Percentiles rank a stretch among this genome's conserved stretches.
Evolutionary conservation across 2,888 invertebrate genomes (phyloP).

Genomic region (Seira ritae): DNA sequence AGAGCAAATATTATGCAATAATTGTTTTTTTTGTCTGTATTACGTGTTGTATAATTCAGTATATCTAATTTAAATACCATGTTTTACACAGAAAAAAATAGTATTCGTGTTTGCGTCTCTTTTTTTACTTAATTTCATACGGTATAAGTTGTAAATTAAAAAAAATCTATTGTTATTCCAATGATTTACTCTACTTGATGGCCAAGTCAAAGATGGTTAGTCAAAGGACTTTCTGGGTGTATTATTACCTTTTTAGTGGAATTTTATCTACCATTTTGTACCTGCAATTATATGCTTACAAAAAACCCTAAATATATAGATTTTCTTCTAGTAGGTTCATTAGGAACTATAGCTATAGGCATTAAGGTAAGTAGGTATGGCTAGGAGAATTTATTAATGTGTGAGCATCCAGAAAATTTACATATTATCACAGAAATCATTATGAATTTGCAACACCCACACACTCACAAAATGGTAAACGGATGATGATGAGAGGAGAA

Average conservation of each 20-base stretch:
- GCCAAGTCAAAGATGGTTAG: constrained; percentile 51
- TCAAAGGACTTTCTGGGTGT: constrained; percentile 15
- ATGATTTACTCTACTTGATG: constrained; percentile 43
- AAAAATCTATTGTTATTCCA: constrained; percentile 38
- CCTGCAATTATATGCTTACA: constrained; percentile 45
- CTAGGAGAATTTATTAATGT: background rate
- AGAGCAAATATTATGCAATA: constrained; percentile 7
- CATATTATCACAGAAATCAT: constrained; percentile 29
- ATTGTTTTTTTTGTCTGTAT: background rate
- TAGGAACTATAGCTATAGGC: background rate
- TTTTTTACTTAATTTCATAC: constrained; percentile 5
- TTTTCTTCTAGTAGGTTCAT: constrained; percentile 1
- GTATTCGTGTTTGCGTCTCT: constrained; percentile 11
- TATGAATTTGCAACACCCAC: constrained; percentile 34
- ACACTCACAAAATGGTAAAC: constrained; percentile 21
- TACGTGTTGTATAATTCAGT: background rate
- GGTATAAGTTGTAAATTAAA: constrained; percentile 18
- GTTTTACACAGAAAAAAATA: background rate
- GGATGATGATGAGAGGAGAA: background rate
- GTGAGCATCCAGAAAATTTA: constrained; percentile 29
- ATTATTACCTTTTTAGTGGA: constrained; percentile 14
- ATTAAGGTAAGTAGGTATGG: constrained; percentile 3
- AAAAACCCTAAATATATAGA: background rate
- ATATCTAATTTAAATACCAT: background rate
- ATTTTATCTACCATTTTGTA: constrained; percentile 46